phyloP scores from a whole-genome alignment of 2,797 vertebrate species.

The Sebastiscus albofasciatus region DNA sequence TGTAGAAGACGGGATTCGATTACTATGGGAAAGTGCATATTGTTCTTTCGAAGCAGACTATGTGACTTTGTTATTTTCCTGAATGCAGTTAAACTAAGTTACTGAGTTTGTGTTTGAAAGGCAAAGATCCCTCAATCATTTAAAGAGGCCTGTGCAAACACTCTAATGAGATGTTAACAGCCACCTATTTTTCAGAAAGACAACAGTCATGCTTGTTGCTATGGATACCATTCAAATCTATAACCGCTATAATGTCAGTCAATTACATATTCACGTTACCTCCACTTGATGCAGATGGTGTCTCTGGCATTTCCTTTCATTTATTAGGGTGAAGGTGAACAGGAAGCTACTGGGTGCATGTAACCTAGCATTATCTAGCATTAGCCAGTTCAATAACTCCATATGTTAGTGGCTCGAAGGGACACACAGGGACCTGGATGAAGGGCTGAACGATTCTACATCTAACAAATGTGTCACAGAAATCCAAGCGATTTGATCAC shows the following conservation, averaged over 20 bases:
- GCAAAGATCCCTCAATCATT: constrained; percentile 7
- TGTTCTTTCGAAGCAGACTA: constrained; percentile 34
- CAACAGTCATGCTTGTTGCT: constrained; percentile 24
- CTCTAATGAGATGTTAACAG: not conserved
- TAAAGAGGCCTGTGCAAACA: not conserved
- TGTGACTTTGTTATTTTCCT: constrained; percentile 48
- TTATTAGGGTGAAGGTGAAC: not conserved
- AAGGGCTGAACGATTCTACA: not conserved
- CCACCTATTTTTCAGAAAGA: not conserved
- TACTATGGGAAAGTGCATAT: constrained; percentile 35
- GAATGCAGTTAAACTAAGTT: constrained; percentile 38
- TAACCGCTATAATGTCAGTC: not conserved
- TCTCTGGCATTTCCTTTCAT: not conserved
- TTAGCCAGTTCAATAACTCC: constrained; percentile 1
- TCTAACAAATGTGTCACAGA: rapidly evolving
- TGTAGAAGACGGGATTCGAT: constrained; percentile 41
- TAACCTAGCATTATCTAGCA: constrained; percentile 15
- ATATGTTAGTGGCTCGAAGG: not conserved
- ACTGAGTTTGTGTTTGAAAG: constrained; percentile 28
- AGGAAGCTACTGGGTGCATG: not conserved
- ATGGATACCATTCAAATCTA: constrained; percentile 31
- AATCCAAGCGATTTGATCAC: not conserved
- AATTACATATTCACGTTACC: constrained; percentile 28
- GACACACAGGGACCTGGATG: not conserved
- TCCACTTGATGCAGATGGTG: constrained; percentile 9